A percentile compares a stretch with the other conserved stretches of the same genome.
Conservation (phyloP, 1,140 invertebrate species). For the Sipha flava region DNA sequence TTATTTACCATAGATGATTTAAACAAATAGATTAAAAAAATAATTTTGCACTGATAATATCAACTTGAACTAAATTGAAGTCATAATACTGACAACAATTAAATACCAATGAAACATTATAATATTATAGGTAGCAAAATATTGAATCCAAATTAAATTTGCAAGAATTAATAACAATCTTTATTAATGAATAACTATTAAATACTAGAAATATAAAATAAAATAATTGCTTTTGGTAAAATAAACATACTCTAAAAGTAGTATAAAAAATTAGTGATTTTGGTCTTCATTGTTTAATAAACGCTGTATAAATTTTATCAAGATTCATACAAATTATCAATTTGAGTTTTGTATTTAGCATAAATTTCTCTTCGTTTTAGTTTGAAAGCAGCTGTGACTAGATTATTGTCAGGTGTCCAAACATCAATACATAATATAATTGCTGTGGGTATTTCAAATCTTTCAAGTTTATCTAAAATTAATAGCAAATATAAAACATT, state of each 20-base stretch:
- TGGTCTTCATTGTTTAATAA: background rate
- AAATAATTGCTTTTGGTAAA: slow-evolving; percentile 11
- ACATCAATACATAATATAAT: slow-evolving; percentile 79
- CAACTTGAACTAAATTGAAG: background rate
- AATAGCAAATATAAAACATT: slow-evolving; percentile 26
- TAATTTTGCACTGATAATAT: background rate
- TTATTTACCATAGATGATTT: too few species aligned
- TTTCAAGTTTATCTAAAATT: slow-evolving; percentile 65
- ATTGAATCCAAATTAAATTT: background rate
- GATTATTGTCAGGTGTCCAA: slow-evolving; percentile 92
- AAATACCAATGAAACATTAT: background rate
- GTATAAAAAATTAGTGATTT: background rate
- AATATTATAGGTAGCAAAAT: background rate
- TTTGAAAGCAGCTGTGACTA: slow-evolving; percentile 97
- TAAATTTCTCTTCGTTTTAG: slow-evolving; percentile 92
- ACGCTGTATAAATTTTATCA: slow-evolving; percentile 48
- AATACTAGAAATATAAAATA: background rate
- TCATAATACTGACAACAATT: background rate
- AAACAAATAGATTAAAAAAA: too few species aligned
- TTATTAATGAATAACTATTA: background rate
- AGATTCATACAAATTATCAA: slow-evolving; percentile 86
- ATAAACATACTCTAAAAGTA: slow-evolving; percentile 9
- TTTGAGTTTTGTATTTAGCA: slow-evolving; percentile 79
- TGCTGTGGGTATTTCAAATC: slow-evolving; percentile 86
- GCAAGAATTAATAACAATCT: slow-evolving; percentile 14